Evolutionary conservation across 2,797 vertebrate genomes (phyloP), one percentile per base, ranked within the genome.

Genomic region (Buphagus erythrorhynchus): DNA sequence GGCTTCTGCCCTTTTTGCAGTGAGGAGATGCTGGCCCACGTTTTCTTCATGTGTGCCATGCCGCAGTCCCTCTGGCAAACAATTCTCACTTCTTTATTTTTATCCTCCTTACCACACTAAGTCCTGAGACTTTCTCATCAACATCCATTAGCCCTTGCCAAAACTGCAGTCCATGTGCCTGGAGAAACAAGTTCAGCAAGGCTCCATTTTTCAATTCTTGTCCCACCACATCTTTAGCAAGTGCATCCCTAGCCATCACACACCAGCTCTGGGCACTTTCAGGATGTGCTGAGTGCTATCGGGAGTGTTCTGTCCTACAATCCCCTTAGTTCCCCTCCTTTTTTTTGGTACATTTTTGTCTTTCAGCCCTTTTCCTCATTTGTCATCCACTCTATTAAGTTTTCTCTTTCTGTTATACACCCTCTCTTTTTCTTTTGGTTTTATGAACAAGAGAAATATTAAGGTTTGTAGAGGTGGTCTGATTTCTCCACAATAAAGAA

Each of bases 231-330:
- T 16, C 3, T 82, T 57, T 54, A 65, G 15, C 9, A 75, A 78
- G 5, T 46, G 0, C 9, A 31, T 10, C 8, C n/a, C 45, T 25
- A 20, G 19, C n/a, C n/a, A 43, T 33, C 5, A 3, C 0, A 0
- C 28, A 76, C 10, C 13, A 62, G 29, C 25, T 54, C 74, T 49
- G 17, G 16, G 38, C 13, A 51, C 10, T 68, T 73, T 51, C 14
- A 76, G 31, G 17, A 6, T 58, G 15, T 43, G 7, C 16, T 51
- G 19, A 46, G 21, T 57, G 35, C 26, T 49, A 1, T 1, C 33
- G 19, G 26, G 18, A 13, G 2, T 67, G 19, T 38, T 52, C 35
- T 87, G 16, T 26, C 16, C 54, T 31, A 31, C 9, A 8, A 1
- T 3, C 2, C 8, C 16, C 18, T 45, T 12, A 4, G 11, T 16